Evolutionary conservation across 2,888 invertebrate genomes (phyloP).

Genomic region (Himalopsyche japonica): DNA sequence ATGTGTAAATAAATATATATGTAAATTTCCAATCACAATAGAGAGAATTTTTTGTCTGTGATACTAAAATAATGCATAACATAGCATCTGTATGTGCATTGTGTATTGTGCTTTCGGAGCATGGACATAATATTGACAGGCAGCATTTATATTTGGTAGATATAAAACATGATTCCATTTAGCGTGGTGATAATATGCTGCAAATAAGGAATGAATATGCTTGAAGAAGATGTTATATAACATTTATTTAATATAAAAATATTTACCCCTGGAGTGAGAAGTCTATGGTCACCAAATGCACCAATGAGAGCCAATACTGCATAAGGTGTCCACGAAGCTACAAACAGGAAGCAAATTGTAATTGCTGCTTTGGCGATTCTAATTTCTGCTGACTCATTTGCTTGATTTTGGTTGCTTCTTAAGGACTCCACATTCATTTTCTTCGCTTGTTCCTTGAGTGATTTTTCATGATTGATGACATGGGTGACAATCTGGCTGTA

Average conservation of each 20-base stretch:
- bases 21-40: no score
- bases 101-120: no score
- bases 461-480: slow-evolving; percentile 84
- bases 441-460: slow-evolving; percentile 73
- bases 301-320: slow-evolving; percentile 81
- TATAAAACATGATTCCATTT: no score
- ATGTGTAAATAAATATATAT: no score
- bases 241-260: neutral
- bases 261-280: slow-evolving; percentile 70
- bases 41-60: no score
- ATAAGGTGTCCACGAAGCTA: slow-evolving; percentile 90
- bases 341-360: slow-evolving; percentile 81
- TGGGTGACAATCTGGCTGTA: slow-evolving; percentile 87
- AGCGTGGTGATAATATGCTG: no score
- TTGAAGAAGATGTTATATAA: no score
- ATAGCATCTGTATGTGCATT: no score
- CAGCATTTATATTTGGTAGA: no score
- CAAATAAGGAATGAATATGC: no score
- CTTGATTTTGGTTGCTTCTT: slow-evolving; percentile 66
- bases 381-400: slow-evolving; percentile 75
- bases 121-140: no score
- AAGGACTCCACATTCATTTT: slow-evolving; percentile 91
- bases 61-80: no score
- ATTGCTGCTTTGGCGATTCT: slow-evolving; percentile 88
- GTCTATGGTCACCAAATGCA: slow-evolving; percentile 74